Base-by-base conservation (phyloP, 2,888 invertebrate genomes). In the Eulithis prunata region DNA sequence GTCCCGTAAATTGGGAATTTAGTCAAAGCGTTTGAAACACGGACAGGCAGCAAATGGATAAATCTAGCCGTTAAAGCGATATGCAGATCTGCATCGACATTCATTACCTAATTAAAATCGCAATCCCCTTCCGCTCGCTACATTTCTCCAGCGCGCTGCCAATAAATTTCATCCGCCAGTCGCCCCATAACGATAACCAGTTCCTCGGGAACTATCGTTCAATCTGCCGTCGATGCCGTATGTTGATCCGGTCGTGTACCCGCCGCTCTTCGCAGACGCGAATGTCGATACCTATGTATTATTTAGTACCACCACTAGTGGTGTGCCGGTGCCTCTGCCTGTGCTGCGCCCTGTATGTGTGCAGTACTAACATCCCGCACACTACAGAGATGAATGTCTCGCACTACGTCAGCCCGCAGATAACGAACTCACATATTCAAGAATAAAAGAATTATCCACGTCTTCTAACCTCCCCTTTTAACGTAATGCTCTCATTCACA, bases 71-170 rank as follows among this genome's bases (percentile, higher is more conserved):
- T 88, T 89, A 87, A 88, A 88, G 84, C 90, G 90, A 92, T 91
- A 91, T 91, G 91, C 91, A 92, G 91, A 93, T 93, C 91, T 88
- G 89, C 90, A 91, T 92, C 91, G 92, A 93, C 93, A 90, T 93
- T 91, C 91, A 93, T 93, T 92, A 91, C 93, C 93, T 93, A 93
- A 93, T 92, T 93, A 93, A 93, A 93, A 92, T 91, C 90, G 92
- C 91, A 89, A 89, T 86, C 89, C 92, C 91, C 92, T 92, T 92
- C 93, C 93, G 91, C 89, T 89, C 90, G 93, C 92, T 90, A 92
- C 93, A 93, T 92, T 92, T 93, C 93, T 93, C 91, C 91, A 88
- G 83, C 87, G 90, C 90, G 85, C 89, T 91, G 91, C 91, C 91
- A 92, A 93, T 93, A 93, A 93, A 93, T 93, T 92, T 92, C 91